A percentile compares a stretch with the other conserved stretches of the same genome.
Evolutionary conservation across 2,797 vertebrate genomes (phyloP).

Genomic region (Eospalax fontanierii): DNA sequence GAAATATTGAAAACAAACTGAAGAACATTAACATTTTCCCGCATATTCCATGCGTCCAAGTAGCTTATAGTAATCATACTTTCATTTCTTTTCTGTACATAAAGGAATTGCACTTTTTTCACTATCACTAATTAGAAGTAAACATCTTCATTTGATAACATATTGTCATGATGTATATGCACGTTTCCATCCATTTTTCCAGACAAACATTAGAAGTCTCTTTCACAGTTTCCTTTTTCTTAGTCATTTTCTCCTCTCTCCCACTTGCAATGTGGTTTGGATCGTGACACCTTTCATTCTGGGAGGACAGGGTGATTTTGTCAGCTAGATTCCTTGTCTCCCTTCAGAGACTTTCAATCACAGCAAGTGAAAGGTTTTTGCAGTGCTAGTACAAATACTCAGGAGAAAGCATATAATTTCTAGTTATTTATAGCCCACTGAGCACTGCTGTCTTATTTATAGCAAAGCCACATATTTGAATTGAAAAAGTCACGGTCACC

Average conservation of each 20-base stretch:
- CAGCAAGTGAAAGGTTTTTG: slow-evolving; percentile 64
- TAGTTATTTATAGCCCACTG: slow-evolving; percentile 66
- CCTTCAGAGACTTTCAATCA: slow-evolving; percentile 67
- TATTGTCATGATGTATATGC: background rate
- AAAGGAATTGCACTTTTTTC: background rate
- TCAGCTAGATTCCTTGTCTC: slow-evolving; percentile 36
- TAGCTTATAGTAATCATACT: background rate
- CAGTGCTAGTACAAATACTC: slow-evolving; percentile 66
- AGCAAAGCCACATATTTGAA: slow-evolving; percentile 68
- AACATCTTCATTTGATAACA: background rate
- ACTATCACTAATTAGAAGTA: background rate
- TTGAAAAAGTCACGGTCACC: slow-evolving; percentile 55
- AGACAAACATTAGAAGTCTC: background rate
- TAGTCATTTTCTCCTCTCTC: slow-evolving; percentile 23
- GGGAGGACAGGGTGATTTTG: slow-evolving; percentile 47
- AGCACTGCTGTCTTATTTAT: slow-evolving; percentile 70
- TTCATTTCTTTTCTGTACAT: background rate
- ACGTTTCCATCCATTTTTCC: background rate
- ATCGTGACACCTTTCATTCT: slow-evolving; percentile 41
- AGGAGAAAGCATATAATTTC: slow-evolving; percentile 71
- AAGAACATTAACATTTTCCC: background rate
- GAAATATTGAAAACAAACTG: background rate
- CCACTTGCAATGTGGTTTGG: background rate
- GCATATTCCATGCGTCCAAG: background rate
- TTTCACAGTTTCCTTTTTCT: slow-evolving; percentile 16